These are phyloP conservation scores for Micrastur ruficollis DNA, from an alignment of 2,797 vertebrate species.

Conservation along the genomic window DNA sequence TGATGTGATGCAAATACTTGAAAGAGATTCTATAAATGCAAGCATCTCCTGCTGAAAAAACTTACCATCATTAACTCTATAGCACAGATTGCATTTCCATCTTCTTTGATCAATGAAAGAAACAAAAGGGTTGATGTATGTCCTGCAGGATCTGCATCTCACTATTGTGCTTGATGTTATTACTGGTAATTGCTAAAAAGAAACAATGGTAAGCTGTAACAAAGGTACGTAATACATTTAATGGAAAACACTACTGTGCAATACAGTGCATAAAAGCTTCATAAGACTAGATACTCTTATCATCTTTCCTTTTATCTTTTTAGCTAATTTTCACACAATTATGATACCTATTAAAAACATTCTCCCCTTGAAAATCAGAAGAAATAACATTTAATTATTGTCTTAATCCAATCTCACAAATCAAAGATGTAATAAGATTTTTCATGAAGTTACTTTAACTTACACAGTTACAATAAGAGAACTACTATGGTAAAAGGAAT, in stretches of 20 bases:
- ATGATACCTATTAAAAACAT: background rate
- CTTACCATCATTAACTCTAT: slow-evolving; percentile 93
- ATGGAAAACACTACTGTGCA: background rate
- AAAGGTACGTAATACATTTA: background rate
- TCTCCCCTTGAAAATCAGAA: background rate
- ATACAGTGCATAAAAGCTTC: background rate
- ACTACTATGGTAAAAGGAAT: background rate
- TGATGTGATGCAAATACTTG: background rate
- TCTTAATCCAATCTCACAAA: background rate
- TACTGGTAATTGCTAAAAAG: slow-evolving; percentile 89
- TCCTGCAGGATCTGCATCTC: slow-evolving; percentile 92
- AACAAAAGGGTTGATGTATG: slow-evolving; percentile 97
- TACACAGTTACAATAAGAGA: background rate
- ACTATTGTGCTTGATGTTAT: slow-evolving; percentile 97
- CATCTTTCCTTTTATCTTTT: background rate
- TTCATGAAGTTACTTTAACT: background rate
- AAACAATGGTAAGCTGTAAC: background rate
- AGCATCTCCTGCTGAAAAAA: background rate
- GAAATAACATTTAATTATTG: background rate
- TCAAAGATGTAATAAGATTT: background rate
- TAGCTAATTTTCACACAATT: background rate
- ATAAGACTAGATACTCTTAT: background rate
- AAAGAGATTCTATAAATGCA: background rate
- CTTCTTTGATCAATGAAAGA: slow-evolving; percentile 95
- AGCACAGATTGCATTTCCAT: slow-evolving; percentile 98